Evolutionary conservation across 2,113 vertebrate species (phyloP).

Genomic region (Phylloscopus trochiloides): DNA sequence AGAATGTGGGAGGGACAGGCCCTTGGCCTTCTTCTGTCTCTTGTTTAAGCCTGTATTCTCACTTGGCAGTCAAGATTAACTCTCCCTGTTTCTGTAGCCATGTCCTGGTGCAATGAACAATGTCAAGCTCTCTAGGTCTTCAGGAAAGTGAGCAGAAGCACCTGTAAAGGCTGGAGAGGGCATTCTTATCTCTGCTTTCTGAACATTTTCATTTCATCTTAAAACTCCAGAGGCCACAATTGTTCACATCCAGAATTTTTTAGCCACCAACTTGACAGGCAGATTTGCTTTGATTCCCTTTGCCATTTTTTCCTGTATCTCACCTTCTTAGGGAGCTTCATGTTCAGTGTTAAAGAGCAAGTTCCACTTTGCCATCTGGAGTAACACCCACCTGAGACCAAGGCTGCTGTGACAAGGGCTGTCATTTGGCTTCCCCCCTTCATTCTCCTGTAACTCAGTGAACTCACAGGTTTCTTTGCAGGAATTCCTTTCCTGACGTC

Average conservation of each 20-base stretch:
- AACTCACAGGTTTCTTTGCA: neutral
- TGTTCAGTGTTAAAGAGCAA: neutral
- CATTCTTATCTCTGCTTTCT: neutral
- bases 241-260: neutral
- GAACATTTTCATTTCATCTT: neutral
- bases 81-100: neutral
- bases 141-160: fast-evolving
- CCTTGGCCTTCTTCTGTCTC: neutral
- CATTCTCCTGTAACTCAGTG: neutral
- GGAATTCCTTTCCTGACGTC: neutral
- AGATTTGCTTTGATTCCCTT: neutral
- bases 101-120: fast-evolving
- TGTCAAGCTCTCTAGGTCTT: neutral
- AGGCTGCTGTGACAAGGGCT: neutral
- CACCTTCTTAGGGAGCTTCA: neutral
- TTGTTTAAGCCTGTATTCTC: neutral
- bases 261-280: neutral
- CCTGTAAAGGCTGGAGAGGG: neutral
- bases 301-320: neutral
- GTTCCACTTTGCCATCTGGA: neutral
- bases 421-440: neutral
- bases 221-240: neutral
- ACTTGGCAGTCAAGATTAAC: neutral
- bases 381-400: neutral
- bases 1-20: neutral